Evolutionary conservation across 2,113 vertebrate genomes (phyloP), one percentile per base, ranked within the genome.

Genomic region (Pontoporia blainvillei): DNA sequence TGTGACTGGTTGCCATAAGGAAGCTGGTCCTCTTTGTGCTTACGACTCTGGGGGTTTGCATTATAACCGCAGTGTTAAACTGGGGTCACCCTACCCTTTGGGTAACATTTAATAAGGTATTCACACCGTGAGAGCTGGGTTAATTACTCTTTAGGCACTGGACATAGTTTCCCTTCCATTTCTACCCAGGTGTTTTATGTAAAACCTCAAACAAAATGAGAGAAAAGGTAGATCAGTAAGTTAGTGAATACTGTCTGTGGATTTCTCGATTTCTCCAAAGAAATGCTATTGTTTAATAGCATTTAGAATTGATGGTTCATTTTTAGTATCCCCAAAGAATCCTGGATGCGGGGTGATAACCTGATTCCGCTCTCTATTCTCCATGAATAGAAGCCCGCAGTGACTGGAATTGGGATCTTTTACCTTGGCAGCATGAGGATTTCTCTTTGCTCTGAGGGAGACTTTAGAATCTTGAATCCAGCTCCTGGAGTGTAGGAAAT

Each of bases 191-290:
- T 86, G 20, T 93, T 95, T 94, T 76, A 73, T 9, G 25, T 25
- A 86, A 73, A 89, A 41, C 34, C 13, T 93, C 49, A 88, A 81
- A 66, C 10, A 39, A 73, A 85, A 6, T 29, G 39, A 81, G 71
- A 84, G 78, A 85, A 92, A 81, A 91, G 61, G 41, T 18, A 97
- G 34, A 72, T 92, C n/a, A 82, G 11, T 62, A 81, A 79, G 34
- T 79, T 72, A 94, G 39, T 81, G 78, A 91, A 54, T 4, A 72
- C 36, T 52, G 15, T 86, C 52, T 72, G n/a, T 36, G 73, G 31
- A 64, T 64, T 88, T 94, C 46, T 92, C 91, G 62, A 89, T 76
- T 94, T 95, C 89, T 62, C 79, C 39, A 44, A 84, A 96, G 88
- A 91, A 91, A 44, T 88, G 20, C 29, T 87, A 8, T 66, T 86